Conservation (phyloP, 2,888 invertebrate genomes). For the Petrophora chlorosata region DNA sequence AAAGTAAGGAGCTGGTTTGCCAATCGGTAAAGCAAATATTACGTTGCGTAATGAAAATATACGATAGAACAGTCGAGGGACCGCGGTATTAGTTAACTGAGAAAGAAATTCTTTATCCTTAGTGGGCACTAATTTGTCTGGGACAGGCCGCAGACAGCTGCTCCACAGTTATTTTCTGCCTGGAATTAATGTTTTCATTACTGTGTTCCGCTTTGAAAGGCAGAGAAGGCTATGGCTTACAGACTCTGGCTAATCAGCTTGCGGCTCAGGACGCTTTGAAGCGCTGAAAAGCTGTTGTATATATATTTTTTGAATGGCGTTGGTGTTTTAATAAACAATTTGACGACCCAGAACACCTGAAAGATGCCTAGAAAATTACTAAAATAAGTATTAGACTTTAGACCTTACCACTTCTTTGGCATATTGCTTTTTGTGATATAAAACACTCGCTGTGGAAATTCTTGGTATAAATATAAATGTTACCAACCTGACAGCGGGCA, state of each 20-base stretch:
- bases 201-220: slow-evolving; percentile 4
- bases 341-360: too few relatives aligned
- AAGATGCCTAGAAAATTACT: too few relatives aligned
- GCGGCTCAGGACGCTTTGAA: background rate
- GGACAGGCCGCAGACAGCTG: slow-evolving; percentile 2
- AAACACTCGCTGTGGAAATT: background rate
- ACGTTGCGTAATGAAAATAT: slow-evolving; percentile 16
- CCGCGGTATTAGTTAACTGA: slow-evolving; percentile 9
- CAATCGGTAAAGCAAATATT: slow-evolving; percentile 32
- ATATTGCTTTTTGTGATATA: too few relatives aligned
- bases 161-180: slow-evolving; percentile 13
- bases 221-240: slow-evolving; percentile 6
- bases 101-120: slow-evolving; percentile 13
- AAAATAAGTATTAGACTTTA: too few relatives aligned
- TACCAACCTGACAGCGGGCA: slow-evolving; percentile 93
- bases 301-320: too few relatives aligned
- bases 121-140: slow-evolving; percentile 6
- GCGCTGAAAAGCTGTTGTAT: background rate
- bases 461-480: background rate
- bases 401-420: too few relatives aligned
- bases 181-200: slow-evolving; percentile 19
- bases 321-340: too few relatives aligned
- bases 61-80: slow-evolving; percentile 6
- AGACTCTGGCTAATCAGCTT: background rate
- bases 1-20: slow-evolving; percentile 19